These are phyloP conservation scores for Eustalomyia histrio DNA, from an alignment of 2,888 invertebrate species.

Conservation along the genomic window DNA sequence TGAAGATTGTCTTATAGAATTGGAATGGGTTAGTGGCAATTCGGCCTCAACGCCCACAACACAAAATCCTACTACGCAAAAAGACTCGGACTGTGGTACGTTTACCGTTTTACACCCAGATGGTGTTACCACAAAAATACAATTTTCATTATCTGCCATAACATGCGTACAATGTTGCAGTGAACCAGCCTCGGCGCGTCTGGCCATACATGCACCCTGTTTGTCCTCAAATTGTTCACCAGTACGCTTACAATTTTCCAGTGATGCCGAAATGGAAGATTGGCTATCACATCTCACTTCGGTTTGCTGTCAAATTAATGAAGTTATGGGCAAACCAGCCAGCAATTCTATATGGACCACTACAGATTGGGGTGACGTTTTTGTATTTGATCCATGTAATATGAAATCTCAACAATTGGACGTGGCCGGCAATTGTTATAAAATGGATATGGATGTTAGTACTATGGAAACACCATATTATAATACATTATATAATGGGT, in stretches of 20 bases:
- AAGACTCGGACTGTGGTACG: slow-evolving; percentile 86
- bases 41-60: slow-evolving; percentile 44
- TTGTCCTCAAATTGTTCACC: slow-evolving; percentile 80
- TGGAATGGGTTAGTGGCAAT: slow-evolving; percentile 87
- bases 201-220: slow-evolving; percentile 87
- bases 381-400: slow-evolving; percentile 88
- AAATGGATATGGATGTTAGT: slow-evolving; percentile 85
- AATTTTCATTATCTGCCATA: slow-evolving; percentile 88
- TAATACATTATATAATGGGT: slow-evolving; percentile 85
- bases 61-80: slow-evolving; percentile 74
- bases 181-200: slow-evolving; percentile 88
- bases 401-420: slow-evolving; percentile 81
- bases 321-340: slow-evolving; percentile 85
- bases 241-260: slow-evolving; percentile 87
- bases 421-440: slow-evolving; percentile 81
- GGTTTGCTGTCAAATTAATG: slow-evolving; percentile 87
- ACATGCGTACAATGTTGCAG: slow-evolving; percentile 88
- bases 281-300: slow-evolving; percentile 91
- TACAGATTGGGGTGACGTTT: slow-evolving; percentile 89
- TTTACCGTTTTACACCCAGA: slow-evolving; percentile 88
- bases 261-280: slow-evolving; percentile 92
- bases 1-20: slow-evolving; percentile 88
- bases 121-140: slow-evolving; percentile 86
- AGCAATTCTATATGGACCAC: slow-evolving; percentile 88
- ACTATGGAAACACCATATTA: slow-evolving; percentile 84